Base-by-base conservation (phyloP, 2,888 invertebrate species). In the Ectobius pallidus region DNA sequence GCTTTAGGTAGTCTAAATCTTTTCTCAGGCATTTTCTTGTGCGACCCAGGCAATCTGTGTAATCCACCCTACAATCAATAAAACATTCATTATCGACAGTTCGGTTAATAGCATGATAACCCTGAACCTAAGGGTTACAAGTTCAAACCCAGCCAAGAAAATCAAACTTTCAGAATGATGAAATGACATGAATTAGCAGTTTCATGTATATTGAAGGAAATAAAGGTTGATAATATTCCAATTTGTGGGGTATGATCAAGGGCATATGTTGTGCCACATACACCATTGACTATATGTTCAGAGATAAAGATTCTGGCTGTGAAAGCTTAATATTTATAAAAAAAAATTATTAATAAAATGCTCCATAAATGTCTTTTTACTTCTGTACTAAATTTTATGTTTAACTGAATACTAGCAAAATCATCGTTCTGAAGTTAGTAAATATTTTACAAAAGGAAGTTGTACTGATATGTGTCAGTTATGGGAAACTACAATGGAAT, bases 1-100 rank as follows among this genome's bases (percentile, higher is more conserved):
- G 83, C 79, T 87, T 88, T 77, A 93, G 86, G 49, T 86, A 84
- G 4, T 87, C 86, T 22, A 97, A 83, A 82, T 97, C 96, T 79
- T 91, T 88, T 77, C 89, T 88, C 76, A 92, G 86, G 82, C 96
- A 97, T 78, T 91, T 91, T 67, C 96, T 87, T 0, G 96, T 93
- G 74, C 97, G 86, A 0, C 97, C 97, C 72, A 97, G 86, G 75
- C 92, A 92, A 83, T 97, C 97, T 0, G 89, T 88, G 80, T 94
- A 97, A 80, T 97, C 97, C 4, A 93, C 90, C 94, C 94, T 94
- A 77, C 78, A 79, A 78, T 74, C 49, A 74, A 72, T n/a, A 14
- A 39, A 14, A 39, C 39, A 39, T 9, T 9, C 14, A 14, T 6
- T 14, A 39, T 9, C 39, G 14, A 39, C 14, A 39, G 7, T 9